phyloP scores from a whole-genome alignment of 2,888 invertebrate genomes.

The Meiosimyza platycephala region DNA sequence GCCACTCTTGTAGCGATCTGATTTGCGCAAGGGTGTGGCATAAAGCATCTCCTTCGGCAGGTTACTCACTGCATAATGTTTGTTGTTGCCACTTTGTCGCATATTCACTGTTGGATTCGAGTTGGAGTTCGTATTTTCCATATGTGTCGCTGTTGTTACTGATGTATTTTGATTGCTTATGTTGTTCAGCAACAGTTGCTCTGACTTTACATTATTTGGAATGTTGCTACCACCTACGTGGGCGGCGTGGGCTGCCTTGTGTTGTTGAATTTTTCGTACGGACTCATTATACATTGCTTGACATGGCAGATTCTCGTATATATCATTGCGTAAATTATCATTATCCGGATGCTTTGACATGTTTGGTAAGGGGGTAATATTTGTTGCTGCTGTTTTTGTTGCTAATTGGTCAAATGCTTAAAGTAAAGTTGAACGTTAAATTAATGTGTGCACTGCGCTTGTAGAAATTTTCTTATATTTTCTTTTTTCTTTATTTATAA shows the following conservation, averaged over 20 bases:
- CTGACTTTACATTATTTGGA: conserved; percentile 50
- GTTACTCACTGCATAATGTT: conserved; percentile 45
- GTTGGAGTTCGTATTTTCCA: conserved; percentile 40
- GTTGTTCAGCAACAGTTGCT: conserved; percentile 55
- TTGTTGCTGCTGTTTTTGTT: conserved; percentile 5
- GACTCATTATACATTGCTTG: conserved; percentile 68
- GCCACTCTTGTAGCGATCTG: conserved; percentile 66
- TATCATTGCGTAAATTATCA: conserved; percentile 67
- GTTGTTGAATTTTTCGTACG: conserved; percentile 66
- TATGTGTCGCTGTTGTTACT: conserved; percentile 42
- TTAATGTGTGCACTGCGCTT: neutral
- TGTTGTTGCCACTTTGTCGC: conserved; percentile 37
- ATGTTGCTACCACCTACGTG: conserved; percentile 36
- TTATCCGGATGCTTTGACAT: conserved; percentile 67
- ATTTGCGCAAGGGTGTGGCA: conserved; percentile 66
- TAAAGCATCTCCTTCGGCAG: conserved; percentile 66
- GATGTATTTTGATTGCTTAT: conserved; percentile 58
- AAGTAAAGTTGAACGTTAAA: too few species aligned
- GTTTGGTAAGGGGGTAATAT: conserved; percentile 24
- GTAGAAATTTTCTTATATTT: neutral
- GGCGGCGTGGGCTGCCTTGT: conserved; percentile 50
- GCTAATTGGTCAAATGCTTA: neutral
- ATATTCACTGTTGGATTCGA: conserved; percentile 44
- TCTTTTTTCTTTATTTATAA: neutral
- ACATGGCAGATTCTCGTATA: conserved; percentile 66